phyloP scores from a whole-genome alignment of 2,113 vertebrate genomes.

The Lipophrys pholis region DNA sequence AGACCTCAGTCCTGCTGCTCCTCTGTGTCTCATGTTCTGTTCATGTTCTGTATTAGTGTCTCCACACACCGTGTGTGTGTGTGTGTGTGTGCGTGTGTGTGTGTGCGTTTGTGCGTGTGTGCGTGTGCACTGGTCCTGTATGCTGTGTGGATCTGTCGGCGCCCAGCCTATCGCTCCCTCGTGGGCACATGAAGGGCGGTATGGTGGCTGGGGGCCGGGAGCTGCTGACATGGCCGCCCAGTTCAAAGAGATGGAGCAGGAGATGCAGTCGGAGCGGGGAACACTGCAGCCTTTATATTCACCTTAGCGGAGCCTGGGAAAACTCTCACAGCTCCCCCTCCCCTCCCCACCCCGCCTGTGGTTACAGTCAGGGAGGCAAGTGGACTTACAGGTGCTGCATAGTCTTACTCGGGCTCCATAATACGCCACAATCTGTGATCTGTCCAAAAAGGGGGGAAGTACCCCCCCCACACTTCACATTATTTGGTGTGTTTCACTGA shows the following conservation, averaged over 20 bases:
- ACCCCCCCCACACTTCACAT: not conserved
- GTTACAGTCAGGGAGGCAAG: slow-evolving; percentile 66
- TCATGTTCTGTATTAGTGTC: slow-evolving; percentile 32
- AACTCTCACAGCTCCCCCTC: slow-evolving; percentile 35
- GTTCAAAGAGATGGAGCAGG: slow-evolving; percentile 78
- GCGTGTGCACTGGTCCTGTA: slow-evolving; percentile 32
- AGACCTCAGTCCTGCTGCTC: slow-evolving; percentile 4
- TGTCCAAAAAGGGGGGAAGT: slow-evolving; percentile 11
- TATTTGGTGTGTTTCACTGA: slow-evolving; percentile 49
- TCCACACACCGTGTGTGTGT: slow-evolving; percentile 19
- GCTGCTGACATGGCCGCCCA: slow-evolving; percentile 70
- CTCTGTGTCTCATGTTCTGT: slow-evolving; percentile 4
- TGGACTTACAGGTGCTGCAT: slow-evolving; percentile 76
- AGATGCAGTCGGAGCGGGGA: slow-evolving; percentile 70
- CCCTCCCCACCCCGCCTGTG: slow-evolving; percentile 19
- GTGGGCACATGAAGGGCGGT: slow-evolving; percentile 70
- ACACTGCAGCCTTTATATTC: slow-evolving; percentile 77
- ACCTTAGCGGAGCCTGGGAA: slow-evolving; percentile 72
- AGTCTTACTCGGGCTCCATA: slow-evolving; percentile 44
- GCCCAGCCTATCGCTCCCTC: slow-evolving; percentile 68
- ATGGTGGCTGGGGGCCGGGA: slow-evolving; percentile 62
- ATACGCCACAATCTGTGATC: slow-evolving; percentile 36
- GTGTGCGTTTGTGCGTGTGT: slow-evolving; percentile 5
- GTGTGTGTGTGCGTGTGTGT: slow-evolving; percentile 6
- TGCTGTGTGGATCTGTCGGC: slow-evolving; percentile 70